Percentiles rank a stretch among this genome's conserved stretches.
Conservation (phyloP, 2,888 invertebrate species). For the Gastrophysa polygoni region DNA sequence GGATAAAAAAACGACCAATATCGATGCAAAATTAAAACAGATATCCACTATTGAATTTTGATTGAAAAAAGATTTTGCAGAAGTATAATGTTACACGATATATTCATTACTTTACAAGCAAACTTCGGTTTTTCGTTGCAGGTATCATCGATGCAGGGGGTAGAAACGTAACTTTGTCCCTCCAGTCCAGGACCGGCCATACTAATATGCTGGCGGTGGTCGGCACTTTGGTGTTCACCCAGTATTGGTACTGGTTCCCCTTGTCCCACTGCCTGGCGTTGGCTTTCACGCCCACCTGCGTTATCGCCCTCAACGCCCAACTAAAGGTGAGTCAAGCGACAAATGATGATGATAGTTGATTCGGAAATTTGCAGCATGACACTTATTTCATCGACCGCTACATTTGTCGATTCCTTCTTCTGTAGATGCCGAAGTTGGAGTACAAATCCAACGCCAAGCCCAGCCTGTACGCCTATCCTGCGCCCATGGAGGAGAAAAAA, state of each 20-base stretch:
- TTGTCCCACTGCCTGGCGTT: conserved; percentile 93
- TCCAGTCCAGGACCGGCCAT: conserved; percentile 96
- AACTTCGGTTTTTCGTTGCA: conserved; percentile 26
- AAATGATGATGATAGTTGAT: too few species aligned
- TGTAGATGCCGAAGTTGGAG: conserved; percentile 88
- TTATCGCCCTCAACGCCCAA: conserved; percentile 93
- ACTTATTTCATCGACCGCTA: too few species aligned
- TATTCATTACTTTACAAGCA: too few species aligned
- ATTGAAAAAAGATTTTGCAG: too few species aligned
- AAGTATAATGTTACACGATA: too few species aligned
- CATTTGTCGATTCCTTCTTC: conserved; percentile 1
- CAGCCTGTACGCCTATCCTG: conserved; percentile 95
- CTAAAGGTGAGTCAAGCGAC: conserved; percentile 75
- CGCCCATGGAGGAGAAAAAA: conserved; percentile 97
- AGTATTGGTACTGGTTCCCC: conserved; percentile 99
- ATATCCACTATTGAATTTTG: too few species aligned
- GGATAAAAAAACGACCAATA: too few species aligned
- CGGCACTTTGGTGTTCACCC: conserved; percentile 95
- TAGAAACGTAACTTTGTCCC: conserved; percentile 92
- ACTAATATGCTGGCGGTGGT: conserved; percentile 97
- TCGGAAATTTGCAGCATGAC: too few species aligned
- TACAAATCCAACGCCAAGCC: conserved; percentile 92
- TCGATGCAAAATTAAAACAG: too few species aligned
- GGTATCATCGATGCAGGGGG: conserved; percentile 86
- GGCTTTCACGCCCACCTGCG: conserved; percentile 94